These are phyloP conservation scores for Xanthorhoe designata DNA, from an alignment of 2,888 invertebrate genomes.

Conservation along the genomic window DNA sequence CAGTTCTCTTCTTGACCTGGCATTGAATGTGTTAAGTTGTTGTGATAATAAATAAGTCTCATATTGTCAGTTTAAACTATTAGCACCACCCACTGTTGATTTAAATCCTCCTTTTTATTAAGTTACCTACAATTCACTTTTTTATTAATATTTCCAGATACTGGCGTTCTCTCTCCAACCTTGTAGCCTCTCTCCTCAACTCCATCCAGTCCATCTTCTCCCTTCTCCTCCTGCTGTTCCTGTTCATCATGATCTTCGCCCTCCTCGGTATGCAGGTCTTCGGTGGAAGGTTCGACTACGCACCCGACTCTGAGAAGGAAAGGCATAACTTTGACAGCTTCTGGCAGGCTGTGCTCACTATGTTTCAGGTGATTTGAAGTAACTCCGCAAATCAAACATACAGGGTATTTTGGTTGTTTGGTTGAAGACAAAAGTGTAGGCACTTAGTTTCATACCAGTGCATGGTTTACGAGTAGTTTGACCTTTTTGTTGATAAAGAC, in stretches of 20 bases:
- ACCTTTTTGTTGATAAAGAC: not conserved
- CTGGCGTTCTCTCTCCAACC: slow-evolving; percentile 98
- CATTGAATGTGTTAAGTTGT: too few relatives aligned
- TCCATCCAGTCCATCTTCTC: slow-evolving; percentile 99
- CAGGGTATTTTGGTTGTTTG: not conserved
- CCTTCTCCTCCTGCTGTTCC: slow-evolving; percentile 96
- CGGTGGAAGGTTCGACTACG: slow-evolving; percentile 98
- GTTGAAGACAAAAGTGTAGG: not conserved
- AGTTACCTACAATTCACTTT: not conserved
- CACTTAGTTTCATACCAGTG: not conserved
- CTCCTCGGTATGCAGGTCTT: slow-evolving; percentile 99
- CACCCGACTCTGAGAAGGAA: slow-evolving; percentile 92
- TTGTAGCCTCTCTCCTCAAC: slow-evolving; percentile 98
- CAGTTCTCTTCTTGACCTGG: too few relatives aligned
- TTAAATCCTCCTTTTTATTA: not conserved
- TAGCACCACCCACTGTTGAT: too few relatives aligned
- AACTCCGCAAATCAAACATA: not conserved
- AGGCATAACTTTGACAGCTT: slow-evolving; percentile 99
- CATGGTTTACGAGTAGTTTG: not conserved
- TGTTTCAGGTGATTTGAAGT: slow-evolving; percentile 93
- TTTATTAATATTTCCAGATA: slow-evolving; percentile 88
- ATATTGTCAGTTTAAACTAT: too few relatives aligned
- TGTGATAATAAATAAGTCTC: too few relatives aligned
- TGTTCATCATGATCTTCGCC: slow-evolving; percentile 99
- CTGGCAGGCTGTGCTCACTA: slow-evolving; percentile 98